Evolutionary conservation across 2,797 vertebrate species (phyloP).

Genomic region (Sebastes nivosus): DNA sequence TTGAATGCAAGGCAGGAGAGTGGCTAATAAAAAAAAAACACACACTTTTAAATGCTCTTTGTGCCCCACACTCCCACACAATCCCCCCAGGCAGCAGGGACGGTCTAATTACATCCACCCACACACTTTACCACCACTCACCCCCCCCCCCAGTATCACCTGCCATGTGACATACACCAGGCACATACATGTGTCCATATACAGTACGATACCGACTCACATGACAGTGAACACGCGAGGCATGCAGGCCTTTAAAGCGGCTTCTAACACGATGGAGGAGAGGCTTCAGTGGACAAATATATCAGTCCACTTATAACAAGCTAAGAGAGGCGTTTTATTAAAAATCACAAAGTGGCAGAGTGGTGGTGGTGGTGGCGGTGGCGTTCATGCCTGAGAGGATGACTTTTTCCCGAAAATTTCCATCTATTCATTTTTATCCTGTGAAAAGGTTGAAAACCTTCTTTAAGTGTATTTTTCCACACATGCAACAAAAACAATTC

Average conservation of each 20-base stretch:
- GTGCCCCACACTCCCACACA: conserved; percentile 33
- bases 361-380: rapidly evolving
- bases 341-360: background rate
- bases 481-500: background rate
- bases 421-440: background rate
- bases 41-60: conserved; percentile 17
- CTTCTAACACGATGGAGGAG: background rate
- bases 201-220: background rate
- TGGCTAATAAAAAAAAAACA: conserved; percentile 4
- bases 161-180: conserved; percentile 16
- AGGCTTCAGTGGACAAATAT: background rate
- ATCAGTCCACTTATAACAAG: background rate
- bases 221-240: background rate
- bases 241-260: background rate
- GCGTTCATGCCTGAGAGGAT: background rate
- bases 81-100: conserved; percentile 14
- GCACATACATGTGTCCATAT: conserved; percentile 22
- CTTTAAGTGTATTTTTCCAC: background rate
- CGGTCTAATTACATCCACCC: conserved; percentile 41
- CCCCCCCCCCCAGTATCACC: conserved; percentile 3
- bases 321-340: background rate
- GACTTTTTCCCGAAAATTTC: background rate
- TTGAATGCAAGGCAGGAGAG: conserved; percentile 35
- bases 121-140: conserved; percentile 12
- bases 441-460: background rate